phyloP scores from a whole-genome alignment of 2,888 invertebrate genomes.

The Glyphotaelius pellucidus region DNA sequence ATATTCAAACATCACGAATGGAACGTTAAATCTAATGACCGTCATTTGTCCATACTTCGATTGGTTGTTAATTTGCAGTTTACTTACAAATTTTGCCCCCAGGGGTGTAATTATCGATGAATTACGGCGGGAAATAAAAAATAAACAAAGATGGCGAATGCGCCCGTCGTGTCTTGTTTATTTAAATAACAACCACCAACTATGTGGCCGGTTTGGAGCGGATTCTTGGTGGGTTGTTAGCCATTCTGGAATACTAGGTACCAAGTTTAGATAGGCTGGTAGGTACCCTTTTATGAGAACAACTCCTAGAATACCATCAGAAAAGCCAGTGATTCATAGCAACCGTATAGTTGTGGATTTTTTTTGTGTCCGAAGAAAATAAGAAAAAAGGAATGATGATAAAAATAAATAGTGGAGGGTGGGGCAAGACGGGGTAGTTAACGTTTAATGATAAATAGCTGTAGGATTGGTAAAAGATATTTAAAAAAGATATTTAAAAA shows the following conservation, averaged over 20 bases:
- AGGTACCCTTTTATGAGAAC: no score
- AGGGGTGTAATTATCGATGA: constrained; percentile 64
- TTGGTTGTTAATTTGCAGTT: constrained; percentile 66
- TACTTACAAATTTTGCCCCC: constrained; percentile 66
- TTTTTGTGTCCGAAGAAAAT: no score
- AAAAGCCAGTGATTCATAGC: no score
- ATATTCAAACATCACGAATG: constrained; percentile 76
- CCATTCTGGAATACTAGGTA: background rate
- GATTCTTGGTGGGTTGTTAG: background rate
- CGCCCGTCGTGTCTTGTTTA: constrained; percentile 73
- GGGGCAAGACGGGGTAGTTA: no score
- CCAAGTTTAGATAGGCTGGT: background rate
- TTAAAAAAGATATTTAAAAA: no score
- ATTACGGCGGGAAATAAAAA: constrained; percentile 63
- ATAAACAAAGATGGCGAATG: constrained; percentile 58
- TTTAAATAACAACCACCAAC: constrained; percentile 71
- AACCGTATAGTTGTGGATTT: no score
- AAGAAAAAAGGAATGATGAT: no score
- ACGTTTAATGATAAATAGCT: no score
- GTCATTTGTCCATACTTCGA: constrained; percentile 70
- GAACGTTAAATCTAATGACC: constrained; percentile 75
- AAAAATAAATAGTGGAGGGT: no score
- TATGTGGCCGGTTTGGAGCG: constrained; percentile 34
- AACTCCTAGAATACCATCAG: no score
- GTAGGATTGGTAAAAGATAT: no score